A percentile compares a stretch with the other conserved stretches of the same genome.
phyloP scores from a whole-genome alignment of 1,140 invertebrate species.

The Heliconius melpomene region DNA sequence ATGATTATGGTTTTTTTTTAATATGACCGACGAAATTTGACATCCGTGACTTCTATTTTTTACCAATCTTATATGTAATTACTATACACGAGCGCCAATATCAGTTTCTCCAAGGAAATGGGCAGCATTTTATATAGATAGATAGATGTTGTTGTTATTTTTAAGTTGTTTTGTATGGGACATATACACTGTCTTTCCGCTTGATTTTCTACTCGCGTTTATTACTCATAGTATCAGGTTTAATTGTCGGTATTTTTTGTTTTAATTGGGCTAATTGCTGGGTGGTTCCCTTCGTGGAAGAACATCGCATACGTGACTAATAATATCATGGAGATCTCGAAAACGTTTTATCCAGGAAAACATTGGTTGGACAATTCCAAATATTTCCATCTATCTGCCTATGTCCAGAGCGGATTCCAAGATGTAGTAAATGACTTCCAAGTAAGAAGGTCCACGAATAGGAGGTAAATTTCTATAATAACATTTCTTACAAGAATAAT shows the following conservation, averaged over 20 bases:
- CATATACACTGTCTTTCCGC: constrained; percentile 16
- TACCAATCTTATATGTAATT: constrained; percentile 56
- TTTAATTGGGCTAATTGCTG: constrained; percentile 69
- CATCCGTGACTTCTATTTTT: constrained; percentile 67
- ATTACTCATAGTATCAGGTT: constrained; percentile 42
- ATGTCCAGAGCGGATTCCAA: constrained; percentile 23
- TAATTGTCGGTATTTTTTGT: constrained; percentile 47
- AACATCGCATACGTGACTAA: constrained; percentile 35
- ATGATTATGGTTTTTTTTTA: constrained; percentile 75
- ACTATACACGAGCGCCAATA: constrained; percentile 39
- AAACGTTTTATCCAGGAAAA: constrained; percentile 41
- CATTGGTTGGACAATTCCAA: constrained; percentile 28
- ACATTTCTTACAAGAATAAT: constrained; percentile 21
- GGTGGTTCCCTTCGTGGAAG: constrained; percentile 60
- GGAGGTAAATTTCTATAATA: constrained; percentile 16
- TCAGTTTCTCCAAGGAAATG: constrained; percentile 41
- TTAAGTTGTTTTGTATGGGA: constrained; percentile 25
- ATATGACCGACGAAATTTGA: constrained; percentile 68
- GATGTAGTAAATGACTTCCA: constrained; percentile 30
- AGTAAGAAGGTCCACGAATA: constrained; percentile 21
- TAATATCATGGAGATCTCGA: constrained; percentile 18
- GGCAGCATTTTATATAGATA: constrained; percentile 21
- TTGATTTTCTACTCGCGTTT: constrained; percentile 30
- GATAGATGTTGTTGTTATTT: constrained; percentile 25
- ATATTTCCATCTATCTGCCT: constrained; percentile 29